Evolutionary conservation across 2,888 invertebrate species (phyloP).

Genomic region (Rhagium mordax): DNA sequence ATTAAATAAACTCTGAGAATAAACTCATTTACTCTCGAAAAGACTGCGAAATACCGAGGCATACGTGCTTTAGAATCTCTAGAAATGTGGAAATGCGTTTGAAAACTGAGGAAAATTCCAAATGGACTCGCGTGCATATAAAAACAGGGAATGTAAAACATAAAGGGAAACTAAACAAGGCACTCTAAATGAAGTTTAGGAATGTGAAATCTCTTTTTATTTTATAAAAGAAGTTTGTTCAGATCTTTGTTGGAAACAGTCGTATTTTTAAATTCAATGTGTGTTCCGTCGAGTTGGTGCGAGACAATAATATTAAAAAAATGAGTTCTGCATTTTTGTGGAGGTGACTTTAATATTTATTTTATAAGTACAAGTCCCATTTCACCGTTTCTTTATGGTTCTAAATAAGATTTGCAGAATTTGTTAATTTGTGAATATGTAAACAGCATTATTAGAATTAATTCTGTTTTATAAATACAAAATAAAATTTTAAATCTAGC

Average conservation of each 20-base stretch:
- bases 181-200: slow-evolving; percentile 48
- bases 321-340: slow-evolving; percentile 26
- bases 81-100: slow-evolving; percentile 16
- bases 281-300: slow-evolving; percentile 35
- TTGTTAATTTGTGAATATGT: neutral
- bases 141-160: slow-evolving; percentile 32
- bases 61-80: slow-evolving; percentile 6
- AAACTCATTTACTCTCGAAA: neutral
- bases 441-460: too few relatives aligned
- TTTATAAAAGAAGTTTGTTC: slow-evolving; percentile 47
- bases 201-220: slow-evolving; percentile 51
- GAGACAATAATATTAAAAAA: slow-evolving; percentile 35
- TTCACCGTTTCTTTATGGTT: neutral
- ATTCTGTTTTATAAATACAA: too few relatives aligned
- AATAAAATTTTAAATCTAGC: too few relatives aligned
- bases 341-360: slow-evolving; percentile 42
- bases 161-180: slow-evolving; percentile 45
- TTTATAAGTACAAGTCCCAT: slow-evolving; percentile 3
- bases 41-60: neutral
- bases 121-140: slow-evolving; percentile 24
- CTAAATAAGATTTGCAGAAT: neutral
- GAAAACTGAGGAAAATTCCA: slow-evolving; percentile 15
- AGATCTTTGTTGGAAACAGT: slow-evolving; percentile 42
- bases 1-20: slow-evolving; percentile 1
- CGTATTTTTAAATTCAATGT: slow-evolving; percentile 45